Base-by-base conservation (phyloP, 2,888 invertebrate genomes). In the Ornithoptera priamus region DNA sequence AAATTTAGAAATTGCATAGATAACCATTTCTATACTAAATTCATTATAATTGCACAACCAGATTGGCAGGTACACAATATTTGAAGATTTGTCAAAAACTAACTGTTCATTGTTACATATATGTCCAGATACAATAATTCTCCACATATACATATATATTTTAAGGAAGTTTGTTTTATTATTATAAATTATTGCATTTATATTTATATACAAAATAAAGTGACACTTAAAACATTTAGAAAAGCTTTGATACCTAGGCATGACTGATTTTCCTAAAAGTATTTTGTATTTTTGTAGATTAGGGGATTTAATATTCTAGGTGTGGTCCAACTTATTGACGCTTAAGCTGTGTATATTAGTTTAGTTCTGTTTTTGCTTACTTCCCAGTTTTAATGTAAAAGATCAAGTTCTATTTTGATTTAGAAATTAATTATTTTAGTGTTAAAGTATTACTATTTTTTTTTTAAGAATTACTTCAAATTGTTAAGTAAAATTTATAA, bases 231-330 rank as follows among this genome's bases (percentile, higher is more conserved):
- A 17, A 50, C 50, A 50, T 50, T 50, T 50, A 50, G 50, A 50
- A 50, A 50, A 5, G 66, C n/a, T 36, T 67, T 67, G 62, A 24
- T 58, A 67, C 22, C 30, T 58, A 50, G 50, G 18, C 50, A 20
- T 62, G 69, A 69, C 69, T 69, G 69, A 69, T 69, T 61, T 67
- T 58, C 62, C 50, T 62, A 62, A 65, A 61, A 56, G 62, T 65
- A 65, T 69, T 62, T 64, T 69, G 56, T 60, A 65, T 56, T 42
- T 39, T 62, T 57, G 57, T 56, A 59, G 57, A 30, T 24, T 65
- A 62, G 42, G 39, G 30, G 50, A 60, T 53, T 42, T 56, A 36
- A 46, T 36, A 22, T 59, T 62, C 22, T 57, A 58, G 65, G 8
- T 12, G n/a, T 65, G 65, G 62, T 62, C 65, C 65, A 65, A 62